A percentile compares a stretch with the other conserved stretches of the same genome.
phyloP scores from a whole-genome alignment of 2,113 vertebrate genomes.

The Tauraco erythrolophus region DNA sequence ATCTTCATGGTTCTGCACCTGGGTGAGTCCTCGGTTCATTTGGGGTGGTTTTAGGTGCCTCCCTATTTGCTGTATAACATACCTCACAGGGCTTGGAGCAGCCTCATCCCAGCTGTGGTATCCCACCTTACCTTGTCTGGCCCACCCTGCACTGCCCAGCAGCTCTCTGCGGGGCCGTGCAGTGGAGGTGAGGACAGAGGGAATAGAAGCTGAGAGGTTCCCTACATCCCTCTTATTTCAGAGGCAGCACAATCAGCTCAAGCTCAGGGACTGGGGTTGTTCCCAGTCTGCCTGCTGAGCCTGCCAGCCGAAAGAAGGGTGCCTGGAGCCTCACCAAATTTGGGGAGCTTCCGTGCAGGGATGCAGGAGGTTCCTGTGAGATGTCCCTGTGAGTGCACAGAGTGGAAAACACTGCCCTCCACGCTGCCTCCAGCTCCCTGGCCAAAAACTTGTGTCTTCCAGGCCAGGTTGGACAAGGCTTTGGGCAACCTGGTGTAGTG shows the following conservation, averaged over 20 bases:
- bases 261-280: neutral
- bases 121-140: neutral
- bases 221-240: neutral
- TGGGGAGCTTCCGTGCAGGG: neutral
- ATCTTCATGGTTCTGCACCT: neutral
- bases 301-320: neutral
- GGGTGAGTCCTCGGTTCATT: constrained; percentile 56
- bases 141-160: neutral
- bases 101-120: neutral
- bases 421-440: neutral
- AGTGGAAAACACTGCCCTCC: neutral
- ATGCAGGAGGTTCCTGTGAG: neutral
- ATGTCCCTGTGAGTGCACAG: no score
- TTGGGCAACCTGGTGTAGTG: no score
- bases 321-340: neutral
- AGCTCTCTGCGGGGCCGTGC: no score
- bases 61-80: rapidly evolving
- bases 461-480: no score
- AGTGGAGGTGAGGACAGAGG: neutral
- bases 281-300: neutral
- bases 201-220: neutral
- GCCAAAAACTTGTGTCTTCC: neutral
- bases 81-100: neutral
- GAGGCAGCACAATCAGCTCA: neutral
- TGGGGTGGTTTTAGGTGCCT: neutral